Conservation (phyloP, 2,888 invertebrate genomes). For the Dasypogon diadema region DNA sequence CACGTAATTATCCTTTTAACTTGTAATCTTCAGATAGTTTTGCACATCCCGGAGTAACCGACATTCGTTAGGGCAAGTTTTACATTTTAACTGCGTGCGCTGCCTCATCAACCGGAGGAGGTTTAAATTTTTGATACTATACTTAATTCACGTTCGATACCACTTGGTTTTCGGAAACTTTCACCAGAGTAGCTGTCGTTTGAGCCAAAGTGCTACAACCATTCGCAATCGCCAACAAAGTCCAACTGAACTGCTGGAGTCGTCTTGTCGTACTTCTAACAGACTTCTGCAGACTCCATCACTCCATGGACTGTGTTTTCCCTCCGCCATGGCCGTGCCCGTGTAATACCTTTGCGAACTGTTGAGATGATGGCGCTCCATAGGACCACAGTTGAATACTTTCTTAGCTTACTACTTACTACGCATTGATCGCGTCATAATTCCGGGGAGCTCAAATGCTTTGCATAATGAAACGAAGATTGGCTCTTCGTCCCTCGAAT, state of each 20-base stretch:
- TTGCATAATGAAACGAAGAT: slow-evolving; percentile 26
- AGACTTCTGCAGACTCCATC: slow-evolving; percentile 49
- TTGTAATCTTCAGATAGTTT: not conserved
- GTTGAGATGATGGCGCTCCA: slow-evolving; percentile 21
- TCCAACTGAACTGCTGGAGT: slow-evolving; percentile 57
- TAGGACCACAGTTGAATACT: slow-evolving; percentile 29
- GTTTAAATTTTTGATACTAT: not conserved
- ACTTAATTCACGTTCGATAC: slow-evolving; percentile 8
- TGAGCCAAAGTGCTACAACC: slow-evolving; percentile 54
- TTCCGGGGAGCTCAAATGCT: slow-evolving; percentile 12
- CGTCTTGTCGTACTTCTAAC: slow-evolving; percentile 54
- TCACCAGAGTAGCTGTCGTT: slow-evolving; percentile 17
- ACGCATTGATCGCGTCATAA: slow-evolving; percentile 13
- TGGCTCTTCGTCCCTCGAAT: slow-evolving; percentile 9
- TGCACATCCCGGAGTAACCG: slow-evolving; percentile 23
- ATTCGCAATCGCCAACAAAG: slow-evolving; percentile 59
- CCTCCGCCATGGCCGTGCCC: not conserved
- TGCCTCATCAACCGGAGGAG: slow-evolving; percentile 12
- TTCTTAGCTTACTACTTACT: slow-evolving; percentile 15
- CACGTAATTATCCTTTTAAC: slow-evolving; percentile 52
- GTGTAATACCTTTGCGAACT: not conserved
- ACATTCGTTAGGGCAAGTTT: slow-evolving; percentile 1
- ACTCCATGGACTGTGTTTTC: not conserved
- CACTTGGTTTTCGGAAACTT: slow-evolving; percentile 14
- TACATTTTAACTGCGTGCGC: slow-evolving; percentile 23